Evolutionary conservation across 2,888 invertebrate species (phyloP).

Genomic region (Campoplex nolae): DNA sequence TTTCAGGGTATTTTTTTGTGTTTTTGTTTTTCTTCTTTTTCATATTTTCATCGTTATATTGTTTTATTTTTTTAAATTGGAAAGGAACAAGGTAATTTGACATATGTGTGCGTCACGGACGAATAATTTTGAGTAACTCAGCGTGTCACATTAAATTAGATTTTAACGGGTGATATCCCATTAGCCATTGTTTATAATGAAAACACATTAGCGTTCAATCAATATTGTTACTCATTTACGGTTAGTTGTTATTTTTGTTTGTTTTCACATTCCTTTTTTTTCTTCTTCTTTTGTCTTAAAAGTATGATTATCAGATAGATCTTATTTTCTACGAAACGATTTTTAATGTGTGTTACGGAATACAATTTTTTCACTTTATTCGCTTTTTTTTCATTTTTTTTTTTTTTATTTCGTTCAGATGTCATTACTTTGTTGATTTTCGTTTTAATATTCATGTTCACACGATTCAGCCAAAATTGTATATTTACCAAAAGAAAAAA

Average conservation of each 20-base stretch:
- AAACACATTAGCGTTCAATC: constrained; percentile 82
- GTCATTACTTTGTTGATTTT: constrained; percentile 3
- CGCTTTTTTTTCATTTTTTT: neutral
- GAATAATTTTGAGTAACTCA: constrained; percentile 81
- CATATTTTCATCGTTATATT: constrained; percentile 63
- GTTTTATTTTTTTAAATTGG: constrained; percentile 54
- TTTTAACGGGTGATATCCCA: constrained; percentile 71
- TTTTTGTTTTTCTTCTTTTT: constrained; percentile 68
- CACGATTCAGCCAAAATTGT: constrained; percentile 28
- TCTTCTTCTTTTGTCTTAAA: constrained; percentile 64
- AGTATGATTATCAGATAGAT: constrained; percentile 76
- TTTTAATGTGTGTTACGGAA: constrained; percentile 80
- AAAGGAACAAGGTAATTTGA: constrained; percentile 81
- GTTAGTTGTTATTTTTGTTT: constrained; percentile 82
- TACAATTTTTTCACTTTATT: constrained; percentile 74
- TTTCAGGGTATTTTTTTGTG: constrained; percentile 60
- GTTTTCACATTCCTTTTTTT: constrained; percentile 70
- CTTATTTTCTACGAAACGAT: constrained; percentile 83
- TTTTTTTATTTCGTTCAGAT: constrained; percentile 9
- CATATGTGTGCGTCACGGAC: constrained; percentile 82
- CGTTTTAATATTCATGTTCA: constrained; percentile 13
- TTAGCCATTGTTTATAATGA: constrained; percentile 77
- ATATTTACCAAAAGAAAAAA: constrained; percentile 5
- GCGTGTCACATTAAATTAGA: constrained; percentile 77
- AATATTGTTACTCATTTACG: constrained; percentile 79